phyloP scores from a whole-genome alignment of 1,140 invertebrate species.

The Drosophila miranda region DNA sequence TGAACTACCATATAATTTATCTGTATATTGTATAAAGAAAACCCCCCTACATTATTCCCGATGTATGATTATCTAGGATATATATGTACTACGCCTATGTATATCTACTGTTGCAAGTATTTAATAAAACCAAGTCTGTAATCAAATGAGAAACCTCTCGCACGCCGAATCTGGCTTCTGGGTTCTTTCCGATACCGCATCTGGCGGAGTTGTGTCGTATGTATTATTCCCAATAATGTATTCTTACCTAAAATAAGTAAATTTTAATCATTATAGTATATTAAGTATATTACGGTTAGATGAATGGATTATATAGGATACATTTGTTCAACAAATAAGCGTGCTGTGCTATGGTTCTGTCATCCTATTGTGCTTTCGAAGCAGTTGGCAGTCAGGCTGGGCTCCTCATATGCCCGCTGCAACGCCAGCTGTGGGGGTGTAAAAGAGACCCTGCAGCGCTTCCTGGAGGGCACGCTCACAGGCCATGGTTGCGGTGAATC shows the following conservation, averaged over 20 bases:
- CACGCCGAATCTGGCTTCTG: too few relatives aligned
- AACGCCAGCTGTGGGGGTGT: slow-evolving; percentile 77
- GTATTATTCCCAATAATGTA: too few relatives aligned
- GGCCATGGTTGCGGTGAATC: slow-evolving; percentile 91
- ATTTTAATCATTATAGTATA: slow-evolving; percentile 6
- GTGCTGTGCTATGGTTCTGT: slow-evolving; percentile 47
- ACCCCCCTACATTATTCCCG: slow-evolving; percentile 10
- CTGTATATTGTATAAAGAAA: slow-evolving; percentile 54
- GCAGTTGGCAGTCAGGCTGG: too few relatives aligned
- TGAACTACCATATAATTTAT: slow-evolving; percentile 44
- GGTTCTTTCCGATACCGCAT: too few relatives aligned
- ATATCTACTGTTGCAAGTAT: slow-evolving; percentile 75
- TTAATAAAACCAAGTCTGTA: slow-evolving; percentile 76
- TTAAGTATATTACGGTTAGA: slow-evolving; percentile 42
- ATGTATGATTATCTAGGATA: slow-evolving; percentile 50
- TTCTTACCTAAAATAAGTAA: background rate
- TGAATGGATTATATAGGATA: slow-evolving; percentile 43
- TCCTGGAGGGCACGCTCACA: slow-evolving; percentile 95
- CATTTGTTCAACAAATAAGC: slow-evolving; percentile 70
- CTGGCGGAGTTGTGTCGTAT: too few relatives aligned
- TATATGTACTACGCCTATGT: slow-evolving; percentile 36
- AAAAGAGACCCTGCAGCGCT: slow-evolving; percentile 92
- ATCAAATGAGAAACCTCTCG: slow-evolving; percentile 30
- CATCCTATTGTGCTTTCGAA: background rate
- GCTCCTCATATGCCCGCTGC: slow-evolving; percentile 50